phyloP scores from a whole-genome alignment of 35 echinoderm and acorn worm species.

The Patiria miniata region DNA sequence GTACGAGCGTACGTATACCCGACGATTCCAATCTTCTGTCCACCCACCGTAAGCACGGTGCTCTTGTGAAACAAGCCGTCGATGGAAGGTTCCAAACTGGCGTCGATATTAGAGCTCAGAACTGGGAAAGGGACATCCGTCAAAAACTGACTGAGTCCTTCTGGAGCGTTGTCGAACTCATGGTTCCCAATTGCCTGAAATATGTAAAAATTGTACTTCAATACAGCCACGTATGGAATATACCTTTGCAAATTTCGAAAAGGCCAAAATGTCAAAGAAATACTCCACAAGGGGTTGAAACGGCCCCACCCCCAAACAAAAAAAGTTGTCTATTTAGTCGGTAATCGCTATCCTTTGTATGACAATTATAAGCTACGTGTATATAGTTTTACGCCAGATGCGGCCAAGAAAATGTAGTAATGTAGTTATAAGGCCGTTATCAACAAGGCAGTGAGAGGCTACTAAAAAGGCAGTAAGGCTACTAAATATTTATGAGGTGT shows the following conservation, averaged over 20 bases:
- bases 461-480: no score
- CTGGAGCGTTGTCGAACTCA: constrained; percentile 72
- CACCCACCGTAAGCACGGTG: constrained; percentile 8
- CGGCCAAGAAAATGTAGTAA: no score
- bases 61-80: constrained; percentile 57
- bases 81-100: constrained; percentile 32
- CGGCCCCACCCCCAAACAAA: no score
- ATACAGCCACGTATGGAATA: neutral
- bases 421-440: no score
- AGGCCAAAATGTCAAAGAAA: neutral
- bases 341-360: no score
- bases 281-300: no score
- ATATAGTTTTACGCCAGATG: no score
- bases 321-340: no score
- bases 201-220: neutral
- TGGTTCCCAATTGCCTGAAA: constrained; percentile 80
- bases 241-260: neutral
- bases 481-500: no score
- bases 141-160: constrained; percentile 51
- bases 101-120: constrained; percentile 73
- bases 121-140: constrained; percentile 57
- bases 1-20: constrained; percentile 70
- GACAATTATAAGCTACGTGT: no score
- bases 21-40: constrained; percentile 64
- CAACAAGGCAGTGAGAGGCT: no score